A percentile compares a stretch with the other conserved stretches of the same genome.
phyloP scores from a whole-genome alignment of 2,113 vertebrate species.

The Rhinolophus ferrumequinum region DNA sequence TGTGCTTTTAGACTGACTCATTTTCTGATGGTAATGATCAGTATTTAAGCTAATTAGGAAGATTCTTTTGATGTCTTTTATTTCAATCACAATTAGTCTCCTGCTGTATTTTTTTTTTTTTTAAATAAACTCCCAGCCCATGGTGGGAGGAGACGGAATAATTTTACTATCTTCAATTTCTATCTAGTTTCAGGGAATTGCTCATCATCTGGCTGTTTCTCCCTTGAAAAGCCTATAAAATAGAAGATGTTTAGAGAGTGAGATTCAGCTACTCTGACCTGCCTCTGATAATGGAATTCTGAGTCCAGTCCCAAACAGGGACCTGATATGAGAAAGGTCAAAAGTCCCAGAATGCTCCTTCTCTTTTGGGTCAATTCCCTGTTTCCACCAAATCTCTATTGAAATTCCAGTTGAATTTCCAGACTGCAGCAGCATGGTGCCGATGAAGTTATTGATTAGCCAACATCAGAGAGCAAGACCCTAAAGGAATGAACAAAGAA shows the following conservation, averaged over 20 bases:
- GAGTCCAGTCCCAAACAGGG: background rate
- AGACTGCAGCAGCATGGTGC: background rate
- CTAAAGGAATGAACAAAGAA: background rate
- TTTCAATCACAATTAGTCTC: slow-evolving; percentile 71
- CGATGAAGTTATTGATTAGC: background rate
- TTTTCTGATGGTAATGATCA: slow-evolving; percentile 70
- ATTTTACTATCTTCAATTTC: slow-evolving; percentile 27
- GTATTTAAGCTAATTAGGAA: slow-evolving; percentile 76
- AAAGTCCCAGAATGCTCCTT: background rate
- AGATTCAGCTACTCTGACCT: background rate
- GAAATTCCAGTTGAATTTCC: background rate
- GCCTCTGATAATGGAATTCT: background rate
- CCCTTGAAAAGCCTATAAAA: background rate
- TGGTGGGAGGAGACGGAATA: slow-evolving; percentile 30
- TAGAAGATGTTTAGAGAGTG: background rate
- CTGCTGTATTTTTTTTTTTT: background rate
- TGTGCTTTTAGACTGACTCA: slow-evolving; percentile 72
- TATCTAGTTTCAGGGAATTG: slow-evolving; percentile 53
- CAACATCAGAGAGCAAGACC: background rate
- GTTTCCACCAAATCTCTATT: background rate
- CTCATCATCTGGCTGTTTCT: slow-evolving; percentile 24
- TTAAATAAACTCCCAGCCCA: slow-evolving; percentile 44
- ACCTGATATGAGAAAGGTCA: background rate
- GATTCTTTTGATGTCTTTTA: slow-evolving; percentile 74
- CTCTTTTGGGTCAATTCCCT: background rate